Conservation (phyloP, 2,113 vertebrate species). For the Bufo bufo region DNA sequence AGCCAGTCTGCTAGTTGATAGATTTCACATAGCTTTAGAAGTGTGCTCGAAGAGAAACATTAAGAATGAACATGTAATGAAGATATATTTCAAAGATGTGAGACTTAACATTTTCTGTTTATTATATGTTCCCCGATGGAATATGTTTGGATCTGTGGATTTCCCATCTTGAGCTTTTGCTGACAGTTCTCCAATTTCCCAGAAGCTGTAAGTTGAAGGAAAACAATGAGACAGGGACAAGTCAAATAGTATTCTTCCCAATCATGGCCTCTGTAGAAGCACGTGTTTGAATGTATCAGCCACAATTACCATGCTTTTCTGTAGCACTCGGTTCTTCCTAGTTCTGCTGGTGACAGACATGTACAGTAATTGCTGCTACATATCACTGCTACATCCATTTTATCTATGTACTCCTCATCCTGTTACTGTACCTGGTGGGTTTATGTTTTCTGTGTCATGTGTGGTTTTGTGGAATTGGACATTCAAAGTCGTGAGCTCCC, state of each 20-base stretch:
- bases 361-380: background rate
- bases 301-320: background rate
- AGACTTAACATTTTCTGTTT: background rate
- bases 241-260: background rate
- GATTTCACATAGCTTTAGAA: background rate
- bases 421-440: background rate
- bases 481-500: no score
- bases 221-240: background rate
- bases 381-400: background rate
- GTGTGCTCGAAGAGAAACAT: background rate
- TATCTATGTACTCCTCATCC: background rate
- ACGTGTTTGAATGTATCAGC: background rate
- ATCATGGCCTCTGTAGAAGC: background rate
- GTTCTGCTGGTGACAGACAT: background rate
- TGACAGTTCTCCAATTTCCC: background rate
- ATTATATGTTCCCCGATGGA: background rate
- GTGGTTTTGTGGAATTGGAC: background rate
- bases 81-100: background rate
- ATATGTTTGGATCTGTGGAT: background rate
- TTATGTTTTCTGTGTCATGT: background rate
- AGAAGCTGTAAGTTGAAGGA: background rate
- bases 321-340: background rate
- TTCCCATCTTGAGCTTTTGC: background rate
- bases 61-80: background rate
- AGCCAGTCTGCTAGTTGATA: background rate